A percentile compares a stretch with the other conserved stretches of the same genome.
Evolutionary conservation across 2,113 vertebrate species (phyloP).

Genomic region (Plotosus lineatus): DNA sequence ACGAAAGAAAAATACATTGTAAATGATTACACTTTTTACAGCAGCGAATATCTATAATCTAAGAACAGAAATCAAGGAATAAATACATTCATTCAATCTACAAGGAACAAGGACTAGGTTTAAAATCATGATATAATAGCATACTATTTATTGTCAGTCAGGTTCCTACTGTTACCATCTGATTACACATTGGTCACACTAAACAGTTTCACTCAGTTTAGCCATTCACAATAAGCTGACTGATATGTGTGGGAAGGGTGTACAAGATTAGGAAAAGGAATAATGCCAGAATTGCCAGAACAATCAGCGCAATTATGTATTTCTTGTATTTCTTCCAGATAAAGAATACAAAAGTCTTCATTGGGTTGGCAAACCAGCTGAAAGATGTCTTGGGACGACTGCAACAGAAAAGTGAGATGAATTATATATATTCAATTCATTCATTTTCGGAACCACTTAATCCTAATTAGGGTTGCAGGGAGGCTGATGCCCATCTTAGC

Average conservation of each 20-base stretch:
- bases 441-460: too few species aligned
- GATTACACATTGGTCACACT: background rate
- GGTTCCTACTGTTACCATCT: background rate
- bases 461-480: too few species aligned
- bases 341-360: slow-evolving; percentile 92
- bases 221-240: slow-evolving; percentile 79
- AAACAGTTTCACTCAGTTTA: slow-evolving; percentile 55
- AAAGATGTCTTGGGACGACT: slow-evolving; percentile 91
- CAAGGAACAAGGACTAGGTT: background rate
- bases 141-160: background rate
- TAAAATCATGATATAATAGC: background rate
- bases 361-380: slow-evolving; percentile 88
- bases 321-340: slow-evolving; percentile 90
- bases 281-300: slow-evolving; percentile 75
- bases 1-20: background rate
- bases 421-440: background rate
- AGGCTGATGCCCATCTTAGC: too few species aligned
- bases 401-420: slow-evolving; percentile 2
- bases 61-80: background rate
- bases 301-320: slow-evolving; percentile 79
- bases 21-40: background rate
- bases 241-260: slow-evolving; percentile 86
- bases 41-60: slow-evolving; percentile 1
- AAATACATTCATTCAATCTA: slow-evolving; percentile 16
- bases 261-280: slow-evolving; percentile 88